Evolutionary conservation across 2,113 vertebrate genomes (phyloP).

Genomic region (Oryzias curvinotus): DNA sequence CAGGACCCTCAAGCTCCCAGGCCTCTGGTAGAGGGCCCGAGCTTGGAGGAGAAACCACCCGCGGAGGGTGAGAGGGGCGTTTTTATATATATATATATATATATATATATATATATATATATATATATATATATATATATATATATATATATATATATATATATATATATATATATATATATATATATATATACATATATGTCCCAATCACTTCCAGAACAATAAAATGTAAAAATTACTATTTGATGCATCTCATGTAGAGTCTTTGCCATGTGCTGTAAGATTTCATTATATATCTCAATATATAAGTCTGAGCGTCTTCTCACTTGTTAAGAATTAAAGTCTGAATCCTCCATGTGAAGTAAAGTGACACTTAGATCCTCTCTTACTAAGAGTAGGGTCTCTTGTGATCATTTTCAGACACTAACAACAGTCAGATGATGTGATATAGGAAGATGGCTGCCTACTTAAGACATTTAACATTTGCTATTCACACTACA

Average conservation of each 20-base stretch:
- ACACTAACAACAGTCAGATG: constrained; percentile 28
- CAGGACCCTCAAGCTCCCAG: too few relatives aligned
- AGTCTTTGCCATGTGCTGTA: neutral
- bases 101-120: too few relatives aligned
- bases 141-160: too few relatives aligned
- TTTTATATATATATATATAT: too few relatives aligned
- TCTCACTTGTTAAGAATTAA: constrained; percentile 2
- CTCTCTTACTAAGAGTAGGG: constrained; percentile 8
- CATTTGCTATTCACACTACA: constrained; percentile 45
- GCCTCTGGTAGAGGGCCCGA: too few relatives aligned
- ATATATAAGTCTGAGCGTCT: constrained; percentile 1
- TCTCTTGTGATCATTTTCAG: constrained; percentile 32
- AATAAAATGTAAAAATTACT: too few relatives aligned
- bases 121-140: too few relatives aligned
- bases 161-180: too few relatives aligned
- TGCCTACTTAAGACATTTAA: constrained; percentile 43
- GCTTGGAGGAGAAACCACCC: too few relatives aligned
- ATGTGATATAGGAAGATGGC: constrained; percentile 48
- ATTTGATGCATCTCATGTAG: neutral
- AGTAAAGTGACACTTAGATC: constrained; percentile 7
- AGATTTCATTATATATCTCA: neutral
- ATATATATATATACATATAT: too few relatives aligned
- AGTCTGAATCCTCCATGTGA: constrained; percentile 19
- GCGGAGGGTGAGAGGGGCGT: too few relatives aligned
- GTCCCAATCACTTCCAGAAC: neutral